Conservation (phyloP, 2,797 vertebrate genomes). For the Halcyon smyrnensis region DNA sequence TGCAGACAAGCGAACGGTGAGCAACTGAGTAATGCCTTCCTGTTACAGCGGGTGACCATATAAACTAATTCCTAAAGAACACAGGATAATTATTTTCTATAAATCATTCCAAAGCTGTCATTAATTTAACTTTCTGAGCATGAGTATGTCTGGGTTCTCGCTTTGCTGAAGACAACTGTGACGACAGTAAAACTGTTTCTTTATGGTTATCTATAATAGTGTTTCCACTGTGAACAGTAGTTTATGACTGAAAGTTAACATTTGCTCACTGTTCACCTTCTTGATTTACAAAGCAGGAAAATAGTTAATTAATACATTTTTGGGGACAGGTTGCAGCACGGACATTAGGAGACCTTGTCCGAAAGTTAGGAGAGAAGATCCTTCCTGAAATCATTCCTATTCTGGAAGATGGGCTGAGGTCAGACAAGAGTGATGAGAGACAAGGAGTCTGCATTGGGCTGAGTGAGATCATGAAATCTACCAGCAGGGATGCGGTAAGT, state of each 20-base stretch:
- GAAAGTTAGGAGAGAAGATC: slow-evolving; percentile 97
- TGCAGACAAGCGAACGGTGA: slow-evolving; percentile 95
- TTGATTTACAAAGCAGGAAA: neutral
- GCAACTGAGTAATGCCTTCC: neutral
- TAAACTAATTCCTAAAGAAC: neutral
- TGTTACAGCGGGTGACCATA: neutral
- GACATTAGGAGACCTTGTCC: slow-evolving; percentile 94
- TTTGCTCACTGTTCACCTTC: neutral
- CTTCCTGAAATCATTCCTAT: slow-evolving; percentile 99
- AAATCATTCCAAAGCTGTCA: neutral
- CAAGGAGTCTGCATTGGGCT: slow-evolving; percentile 97
- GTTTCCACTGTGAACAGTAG: neutral
- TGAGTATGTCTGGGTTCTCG: neutral
- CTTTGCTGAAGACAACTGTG: neutral
- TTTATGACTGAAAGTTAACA: neutral
- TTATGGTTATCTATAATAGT: neutral
- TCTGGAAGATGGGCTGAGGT: slow-evolving; percentile 93
- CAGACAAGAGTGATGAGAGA: slow-evolving; percentile 95
- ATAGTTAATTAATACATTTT: neutral
- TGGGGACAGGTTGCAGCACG: slow-evolving; percentile 91
- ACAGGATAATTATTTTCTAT: neutral
- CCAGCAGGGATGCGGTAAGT: slow-evolving; percentile 94
- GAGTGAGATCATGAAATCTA: slow-evolving; percentile 99
- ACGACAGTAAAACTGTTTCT: neutral
- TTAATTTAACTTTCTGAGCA: neutral